Conservation (phyloP, 2,888 invertebrate genomes). For the Neoascia interrupta region DNA sequence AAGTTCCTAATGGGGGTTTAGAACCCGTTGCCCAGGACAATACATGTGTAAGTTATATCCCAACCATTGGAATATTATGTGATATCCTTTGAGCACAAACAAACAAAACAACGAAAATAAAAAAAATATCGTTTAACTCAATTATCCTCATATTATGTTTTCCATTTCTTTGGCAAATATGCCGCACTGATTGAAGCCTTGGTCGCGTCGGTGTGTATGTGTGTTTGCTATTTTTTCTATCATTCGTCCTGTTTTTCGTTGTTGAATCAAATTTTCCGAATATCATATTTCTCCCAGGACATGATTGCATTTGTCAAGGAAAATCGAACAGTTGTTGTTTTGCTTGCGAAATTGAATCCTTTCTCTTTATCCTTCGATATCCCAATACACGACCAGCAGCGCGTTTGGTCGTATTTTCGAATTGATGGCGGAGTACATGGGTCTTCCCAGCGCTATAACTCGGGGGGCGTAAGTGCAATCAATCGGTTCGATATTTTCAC, state of each 20-base stretch:
- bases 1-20: conserved; percentile 57
- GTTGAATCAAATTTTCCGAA: conserved; percentile 39
- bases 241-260: too few relatives aligned
- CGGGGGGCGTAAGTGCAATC: conserved; percentile 54
- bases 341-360: conserved; percentile 63
- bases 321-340: conserved; percentile 48
- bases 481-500: conserved; percentile 45
- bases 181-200: not conserved
- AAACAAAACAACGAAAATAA: conserved; percentile 23
- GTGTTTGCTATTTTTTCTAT: conserved; percentile 24
- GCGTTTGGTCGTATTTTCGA: conserved; percentile 12
- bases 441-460: conserved; percentile 16
- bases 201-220: not conserved
- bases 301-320: conserved; percentile 58
- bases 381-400: conserved; percentile 44
- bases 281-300: conserved; percentile 57
- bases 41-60: conserved; percentile 43
- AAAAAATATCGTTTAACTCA: conserved; percentile 63
- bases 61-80: conserved; percentile 26
- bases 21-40: conserved; percentile 64
- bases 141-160: conserved; percentile 63
- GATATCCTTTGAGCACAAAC: conserved; percentile 59
- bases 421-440: not conserved
- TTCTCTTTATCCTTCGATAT: conserved; percentile 38
- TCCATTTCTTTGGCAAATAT: conserved; percentile 60